These are phyloP conservation scores for Lordiphosa fenestrarum DNA, from an alignment of 2,888 invertebrate species.

Conservation along the genomic window DNA sequence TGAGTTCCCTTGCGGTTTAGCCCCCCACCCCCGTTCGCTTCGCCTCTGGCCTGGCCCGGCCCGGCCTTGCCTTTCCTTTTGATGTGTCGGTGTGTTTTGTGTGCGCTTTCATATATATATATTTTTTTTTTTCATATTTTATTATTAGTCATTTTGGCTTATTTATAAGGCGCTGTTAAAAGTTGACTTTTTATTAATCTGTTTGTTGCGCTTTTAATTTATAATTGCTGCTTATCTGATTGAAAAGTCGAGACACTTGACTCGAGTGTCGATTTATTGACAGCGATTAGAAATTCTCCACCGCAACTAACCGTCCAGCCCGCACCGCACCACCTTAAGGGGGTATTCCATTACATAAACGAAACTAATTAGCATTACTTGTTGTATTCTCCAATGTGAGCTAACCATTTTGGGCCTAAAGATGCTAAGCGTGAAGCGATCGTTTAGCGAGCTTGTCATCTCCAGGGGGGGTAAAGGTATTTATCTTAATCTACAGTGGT, in stretches of 20 bases:
- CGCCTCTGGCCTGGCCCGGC: slow-evolving; percentile 6
- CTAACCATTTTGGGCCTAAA: not conserved
- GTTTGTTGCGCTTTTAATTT: slow-evolving; percentile 69
- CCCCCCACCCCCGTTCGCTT: slow-evolving; percentile 7
- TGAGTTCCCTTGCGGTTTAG: slow-evolving; percentile 27
- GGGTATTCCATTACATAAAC: slow-evolving; percentile 34
- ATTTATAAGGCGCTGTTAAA: slow-evolving; percentile 66
- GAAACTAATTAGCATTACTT: slow-evolving; percentile 37
- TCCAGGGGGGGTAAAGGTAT: slow-evolving; percentile 22
- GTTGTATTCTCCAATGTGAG: not conserved
- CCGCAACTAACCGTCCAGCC: slow-evolving; percentile 9
- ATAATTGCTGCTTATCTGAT: slow-evolving; percentile 72
- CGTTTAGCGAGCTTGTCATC: not conserved
- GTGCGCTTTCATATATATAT: slow-evolving; percentile 50
- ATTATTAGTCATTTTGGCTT: slow-evolving; percentile 71
- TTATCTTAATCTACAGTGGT: too few species aligned
- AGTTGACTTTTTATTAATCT: slow-evolving; percentile 71
- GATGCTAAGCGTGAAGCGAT: not conserved
- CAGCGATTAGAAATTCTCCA: slow-evolving; percentile 46
- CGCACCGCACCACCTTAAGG: not conserved
- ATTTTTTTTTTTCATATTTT: slow-evolving; percentile 61
- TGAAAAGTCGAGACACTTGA: slow-evolving; percentile 64
- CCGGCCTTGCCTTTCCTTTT: slow-evolving; percentile 40
- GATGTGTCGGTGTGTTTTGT: slow-evolving; percentile 40
- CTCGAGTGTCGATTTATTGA: slow-evolving; percentile 69